A percentile compares a stretch with the other conserved stretches of the same genome.
Evolutionary conservation across 2,888 invertebrate species (phyloP).

Genomic region (Thalpophila matura): DNA sequence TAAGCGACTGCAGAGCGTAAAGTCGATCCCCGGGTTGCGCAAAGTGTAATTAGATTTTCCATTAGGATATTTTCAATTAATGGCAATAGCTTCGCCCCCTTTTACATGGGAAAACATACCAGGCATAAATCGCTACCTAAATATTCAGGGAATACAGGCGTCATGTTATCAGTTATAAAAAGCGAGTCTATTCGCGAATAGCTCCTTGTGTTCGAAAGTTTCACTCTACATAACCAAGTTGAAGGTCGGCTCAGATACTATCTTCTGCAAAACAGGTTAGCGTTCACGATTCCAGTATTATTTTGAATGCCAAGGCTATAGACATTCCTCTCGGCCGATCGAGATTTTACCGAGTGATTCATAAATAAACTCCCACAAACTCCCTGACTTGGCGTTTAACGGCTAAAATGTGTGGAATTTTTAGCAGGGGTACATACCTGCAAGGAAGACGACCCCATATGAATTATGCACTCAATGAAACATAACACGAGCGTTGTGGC

Average conservation of each 20-base stretch:
- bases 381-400: conserved; percentile 66
- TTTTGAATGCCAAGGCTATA: conserved; percentile 69
- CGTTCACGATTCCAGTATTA: conserved; percentile 58
- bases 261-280: conserved; percentile 65
- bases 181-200: conserved; percentile 25
- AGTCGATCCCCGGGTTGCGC: too few species aligned
- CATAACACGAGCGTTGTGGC: conserved; percentile 71
- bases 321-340: conserved; percentile 55
- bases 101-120: too few species aligned
- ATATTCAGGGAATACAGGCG: too few species aligned
- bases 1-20: too few species aligned
- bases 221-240: conserved; percentile 47
- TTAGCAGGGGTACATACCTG: conserved; percentile 74
- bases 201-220: conserved; percentile 38
- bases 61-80: too few species aligned
- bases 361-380: conserved; percentile 70
- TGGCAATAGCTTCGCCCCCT: too few species aligned
- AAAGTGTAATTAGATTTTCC: too few species aligned
- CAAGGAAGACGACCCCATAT: conserved; percentile 68
- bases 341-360: conserved; percentile 68
- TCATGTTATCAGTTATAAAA: not conserved
- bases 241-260: conserved; percentile 62
- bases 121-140: too few species aligned
- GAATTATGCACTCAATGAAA: conserved; percentile 83
- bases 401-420: conserved; percentile 80